Base-by-base conservation (phyloP, 2,113 vertebrate species). In the Centropus bengalensis region DNA sequence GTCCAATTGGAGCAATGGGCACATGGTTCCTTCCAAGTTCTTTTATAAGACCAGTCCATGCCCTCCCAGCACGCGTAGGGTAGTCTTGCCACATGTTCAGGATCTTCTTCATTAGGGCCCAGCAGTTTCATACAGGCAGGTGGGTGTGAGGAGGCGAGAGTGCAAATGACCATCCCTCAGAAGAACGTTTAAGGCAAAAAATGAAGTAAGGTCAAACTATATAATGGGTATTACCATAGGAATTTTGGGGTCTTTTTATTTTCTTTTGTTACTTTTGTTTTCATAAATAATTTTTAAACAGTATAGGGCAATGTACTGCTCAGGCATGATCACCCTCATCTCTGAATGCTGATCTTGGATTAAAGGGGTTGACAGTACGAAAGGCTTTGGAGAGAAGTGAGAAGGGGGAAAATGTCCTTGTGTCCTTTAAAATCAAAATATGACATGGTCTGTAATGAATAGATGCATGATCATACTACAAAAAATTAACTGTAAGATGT, bases 391-490 rank as follows among this genome's bases (percentile, higher is more conserved):
- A 52, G 77, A 62, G 5, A 54, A 3, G 1, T 58, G 24, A 80
- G 18, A 63, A 76, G 33, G 2, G 20, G 12, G 3, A 51, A 56
- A 52, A 4, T 14, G 18, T 40, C 32, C 27, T 10, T 17, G 3
- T 38, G 10, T 38, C 15, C 22, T 75, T 87, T 71, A 67, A 82
- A 70, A 82, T 40, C 3, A 75, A 63, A 68, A 30, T 27, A 51
- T 20, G 2, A 17, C 44, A 20, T 4, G 71, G 3, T 47, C 16
- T 45, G 28, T 66, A 70, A 19, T 22, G 26, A 84, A 45, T 23
- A 19, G 3, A 40, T 66, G 5, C 5, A 21, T 14, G 5, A 54
- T 12, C 9, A 30, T 27, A 60, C 4, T 66, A n/a, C 0, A 1
- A 71, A 79, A 9, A 79, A 80, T 38, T 33, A 59, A 59, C 66